phyloP scores from a whole-genome alignment of 1,140 invertebrate species.

The Drepana arcuata region DNA sequence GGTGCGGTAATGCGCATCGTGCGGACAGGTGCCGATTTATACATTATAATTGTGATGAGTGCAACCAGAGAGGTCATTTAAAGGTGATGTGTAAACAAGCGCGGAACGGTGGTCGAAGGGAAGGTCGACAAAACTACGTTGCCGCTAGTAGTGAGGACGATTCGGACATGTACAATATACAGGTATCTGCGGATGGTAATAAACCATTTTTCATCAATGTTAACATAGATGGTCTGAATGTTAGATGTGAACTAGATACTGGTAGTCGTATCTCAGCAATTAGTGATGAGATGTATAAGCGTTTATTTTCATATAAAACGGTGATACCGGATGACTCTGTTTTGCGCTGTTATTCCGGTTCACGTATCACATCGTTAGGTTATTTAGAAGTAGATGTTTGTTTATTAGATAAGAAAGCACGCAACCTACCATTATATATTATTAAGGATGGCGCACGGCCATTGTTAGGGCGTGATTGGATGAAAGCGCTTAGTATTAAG shows the following conservation, averaged over 20 bases:
- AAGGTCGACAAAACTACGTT: no score
- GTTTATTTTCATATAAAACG: neutral
- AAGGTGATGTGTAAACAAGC: neutral
- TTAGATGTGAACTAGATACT: neutral
- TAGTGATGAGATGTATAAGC: constrained; percentile 3
- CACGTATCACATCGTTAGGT: constrained; percentile 9
- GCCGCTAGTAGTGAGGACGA: no score
- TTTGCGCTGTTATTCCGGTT: constrained; percentile 8
- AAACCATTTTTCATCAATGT: neutral
- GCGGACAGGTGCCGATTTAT: neutral
- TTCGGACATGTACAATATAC: neutral
- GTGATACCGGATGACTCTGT: constrained; percentile 4
- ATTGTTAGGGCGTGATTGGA: no score
- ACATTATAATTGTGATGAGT: neutral
- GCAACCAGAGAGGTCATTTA: neutral
- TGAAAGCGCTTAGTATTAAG: no score
- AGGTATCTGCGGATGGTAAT: neutral
- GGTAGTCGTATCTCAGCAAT: constrained; percentile 4
- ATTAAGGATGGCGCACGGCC: no score
- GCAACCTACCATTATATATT: no score
- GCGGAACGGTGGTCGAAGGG: no score
- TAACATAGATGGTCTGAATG: neutral
- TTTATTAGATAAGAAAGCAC: no score
- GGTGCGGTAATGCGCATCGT: neutral
- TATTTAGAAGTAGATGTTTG: constrained; percentile 7